These are phyloP conservation scores for Periophthalmus magnuspinnatus DNA, from an alignment of 2,797 vertebrate genomes.

Conservation along the genomic window DNA sequence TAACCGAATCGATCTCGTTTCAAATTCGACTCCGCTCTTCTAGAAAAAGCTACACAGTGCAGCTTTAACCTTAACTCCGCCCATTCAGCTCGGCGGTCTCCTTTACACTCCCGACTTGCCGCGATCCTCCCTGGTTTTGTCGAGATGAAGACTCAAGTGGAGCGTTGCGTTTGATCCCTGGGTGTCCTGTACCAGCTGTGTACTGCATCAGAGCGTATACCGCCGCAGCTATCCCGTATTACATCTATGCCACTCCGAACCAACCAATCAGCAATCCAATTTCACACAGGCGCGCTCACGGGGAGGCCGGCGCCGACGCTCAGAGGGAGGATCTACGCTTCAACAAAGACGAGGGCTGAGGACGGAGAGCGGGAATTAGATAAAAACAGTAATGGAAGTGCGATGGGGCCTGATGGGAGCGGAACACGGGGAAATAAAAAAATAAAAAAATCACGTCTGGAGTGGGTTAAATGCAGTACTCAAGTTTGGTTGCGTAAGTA, in stretches of 20 bases:
- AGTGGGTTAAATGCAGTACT: not conserved
- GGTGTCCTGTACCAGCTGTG: constrained; percentile 64
- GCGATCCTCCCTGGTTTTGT: constrained; percentile 39
- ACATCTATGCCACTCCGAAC: constrained; percentile 75
- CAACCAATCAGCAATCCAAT: constrained; percentile 81
- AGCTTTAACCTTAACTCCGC: not conserved
- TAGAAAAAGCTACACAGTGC: too few species aligned
- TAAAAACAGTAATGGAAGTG: constrained; percentile 40
- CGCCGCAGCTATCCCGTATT: constrained; percentile 67
- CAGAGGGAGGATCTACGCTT: constrained; percentile 56
- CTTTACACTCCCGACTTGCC: constrained; percentile 44
- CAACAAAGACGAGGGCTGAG: constrained; percentile 59
- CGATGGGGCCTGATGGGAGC: constrained; percentile 38
- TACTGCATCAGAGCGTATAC: constrained; percentile 49
- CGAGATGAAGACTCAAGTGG: constrained; percentile 49
- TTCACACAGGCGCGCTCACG: constrained; percentile 76
- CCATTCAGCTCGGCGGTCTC: not conserved
- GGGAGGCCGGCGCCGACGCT: constrained; percentile 50
- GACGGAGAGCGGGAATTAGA: constrained; percentile 26
- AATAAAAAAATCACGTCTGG: not conserved
- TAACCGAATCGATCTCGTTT: too few species aligned
- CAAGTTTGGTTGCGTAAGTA: too few species aligned
- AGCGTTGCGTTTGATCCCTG: constrained; percentile 54
- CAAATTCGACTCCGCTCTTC: too few species aligned
- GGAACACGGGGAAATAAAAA: not conserved